Evolutionary conservation across 2,888 invertebrate genomes (phyloP), one percentile per base, ranked within the genome.

Genomic region (Antitype chi): DNA sequence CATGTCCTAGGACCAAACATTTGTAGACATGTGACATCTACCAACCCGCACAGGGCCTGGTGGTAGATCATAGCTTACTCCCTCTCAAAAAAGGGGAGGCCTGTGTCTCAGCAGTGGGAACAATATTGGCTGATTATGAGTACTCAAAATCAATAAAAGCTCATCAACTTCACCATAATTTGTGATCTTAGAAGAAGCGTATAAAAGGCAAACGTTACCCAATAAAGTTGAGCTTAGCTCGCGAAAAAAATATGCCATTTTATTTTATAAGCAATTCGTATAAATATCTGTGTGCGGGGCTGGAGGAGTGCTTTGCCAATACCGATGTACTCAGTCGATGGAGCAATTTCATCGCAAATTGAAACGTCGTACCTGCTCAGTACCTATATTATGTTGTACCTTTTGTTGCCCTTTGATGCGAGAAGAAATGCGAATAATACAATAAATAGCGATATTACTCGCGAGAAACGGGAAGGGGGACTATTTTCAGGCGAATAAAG

Each of bases 401-500:
- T 90, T 92, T 93, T 94, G 93, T 92, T 91, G 90, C 89, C 88
- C 90, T 93, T 92, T 93, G 93, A 94, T 89, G 92, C 88, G 91
- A 91, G 87, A 90, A 89, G 90, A 91, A 92, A 92, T 89, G 88
- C 90, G 90, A 89, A 89, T 92, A 92, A 93, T 91, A 93, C 89
- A 93, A 93, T 93, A 92, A 92, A 92, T 89, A 88, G 87, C 89
- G 87, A 90, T 90, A 92, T 91, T 90, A 90, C 87, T 85, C 80
- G 89, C 89, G 88, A 91, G 89, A 89, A 91, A 90, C 85, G 89
- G 83, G 87, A 70, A 63, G 84, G 59, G 78, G 78, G 72, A 90
- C 90, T 88, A 90, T 88, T 88, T 86, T 85, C 79, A 85, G 85
- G 73, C 82, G 86, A 84, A 85, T 82, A 82, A 86, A 81, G 76